Evolutionary conservation across 2,888 invertebrate species (phyloP), one percentile per base, ranked within the genome.

Genomic region (Pecten maximus): DNA sequence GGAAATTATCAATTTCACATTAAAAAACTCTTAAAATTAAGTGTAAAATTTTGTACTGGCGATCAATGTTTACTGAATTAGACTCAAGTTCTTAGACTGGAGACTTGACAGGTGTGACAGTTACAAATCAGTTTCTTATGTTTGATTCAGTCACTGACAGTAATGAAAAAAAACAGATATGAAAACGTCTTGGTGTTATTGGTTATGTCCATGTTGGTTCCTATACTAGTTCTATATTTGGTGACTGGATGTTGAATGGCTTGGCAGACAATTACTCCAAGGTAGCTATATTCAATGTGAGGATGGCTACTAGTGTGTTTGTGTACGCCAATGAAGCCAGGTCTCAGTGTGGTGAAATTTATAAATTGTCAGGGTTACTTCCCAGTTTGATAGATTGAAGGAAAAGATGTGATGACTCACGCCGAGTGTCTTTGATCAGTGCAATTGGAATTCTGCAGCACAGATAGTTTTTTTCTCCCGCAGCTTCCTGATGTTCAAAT

Each of bases 291-390:
- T n/a, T 74, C 6, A 74, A 44, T n/a, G 74, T 35, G 6, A 35
- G 28, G 35, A 74, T 74, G 74, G 74, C 74, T 74, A 74, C 74
- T 35, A 74, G 74, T 74, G 74, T 74, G 74, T 74, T 74, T 74
- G 74, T 74, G 74, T 74, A 10, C 10, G 35, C 35, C 74, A 35
- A 74, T 74, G 74, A 74, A 74, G 74, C 10, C 28, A 60, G 16
- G 60, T 35, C 74, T 15, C 35, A 12, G 6, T 28, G 74, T 74
- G 74, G 74, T 74, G 74, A 74, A 74, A 74, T 74, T 74, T 74
- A 74, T 74, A 74, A 74, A 74, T 74, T 74, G 74, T 74, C 74
- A 35, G 74, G 74, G 74, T 74, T 23, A 15, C 74, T 35, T 74
- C 74, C 6, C 35, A 35, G 74, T 74, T 28, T 74, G 74, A 74